Base-by-base conservation (phyloP, 2,113 vertebrate species). In the Cyanoramphus novaezelandiae region DNA sequence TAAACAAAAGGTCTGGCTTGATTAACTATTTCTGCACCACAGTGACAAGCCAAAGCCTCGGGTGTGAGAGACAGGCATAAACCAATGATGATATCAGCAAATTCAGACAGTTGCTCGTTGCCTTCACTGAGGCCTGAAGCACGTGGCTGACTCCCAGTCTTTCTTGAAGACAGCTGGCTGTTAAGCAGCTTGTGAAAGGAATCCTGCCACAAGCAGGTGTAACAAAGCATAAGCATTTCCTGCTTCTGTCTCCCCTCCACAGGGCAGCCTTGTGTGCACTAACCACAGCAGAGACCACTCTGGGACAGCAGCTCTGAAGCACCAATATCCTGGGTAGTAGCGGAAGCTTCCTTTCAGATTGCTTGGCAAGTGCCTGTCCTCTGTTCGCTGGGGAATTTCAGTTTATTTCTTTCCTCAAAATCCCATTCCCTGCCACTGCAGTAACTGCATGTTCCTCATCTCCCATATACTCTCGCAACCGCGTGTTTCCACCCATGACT, bases 231-330 rank as follows among this genome's bases (percentile, higher is more conserved):
- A 3, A 23, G 16, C 4, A 6, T 39, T 49, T 49, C 74, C 60
- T 35, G 4, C 10, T n/a, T 17, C 18, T 37, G 27, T 35, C 59
- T 88, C 20, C 35, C 33, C 0, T 0, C 19, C 29, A 13, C 9
- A 0, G 0, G 53, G 55, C 50, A 35, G 43, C 49, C 37, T 19
- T 10, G 27, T 18, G 37, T 28, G 21, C 2, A 8, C 43, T 31
- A 31, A 13, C 49, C 41, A 28, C 0, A 7, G 31, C 23, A 59
- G 41, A 31, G 7, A 43, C 18, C 28, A 5, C 49, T 82, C 74
- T 20, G 4, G 60, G 49, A 46, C 0, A 1, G 49, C 68, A 39
- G 33, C 27, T 69, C 70, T 33, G 7, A 5, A 70, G 44, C 63
- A 72, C 41, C 37, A 10, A 9, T 24, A 13, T 28, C 69, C 37